Percentiles rank a stretch among this genome's conserved stretches.
These are phyloP conservation scores for Manduca sexta DNA, from an alignment of 1,140 invertebrate species.

Conservation along the genomic window DNA sequence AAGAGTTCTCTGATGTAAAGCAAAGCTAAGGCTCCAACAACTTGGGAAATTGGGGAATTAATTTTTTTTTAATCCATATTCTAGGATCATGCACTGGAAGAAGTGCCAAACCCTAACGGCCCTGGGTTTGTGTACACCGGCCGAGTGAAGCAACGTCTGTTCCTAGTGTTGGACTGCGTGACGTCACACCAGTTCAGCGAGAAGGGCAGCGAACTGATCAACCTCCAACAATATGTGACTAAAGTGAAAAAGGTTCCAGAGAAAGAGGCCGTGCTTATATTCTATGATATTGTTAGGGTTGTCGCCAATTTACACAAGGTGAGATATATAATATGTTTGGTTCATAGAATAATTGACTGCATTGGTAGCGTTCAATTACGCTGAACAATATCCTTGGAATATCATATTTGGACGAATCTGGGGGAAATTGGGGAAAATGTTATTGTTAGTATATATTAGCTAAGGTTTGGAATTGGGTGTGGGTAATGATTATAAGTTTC, in stretches of 20 bases:
- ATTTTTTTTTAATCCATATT: no score
- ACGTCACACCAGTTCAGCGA: slow-evolving; percentile 83
- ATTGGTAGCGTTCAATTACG: no score
- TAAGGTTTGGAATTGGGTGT: no score
- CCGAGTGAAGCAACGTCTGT: slow-evolving; percentile 77
- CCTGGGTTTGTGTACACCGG: slow-evolving; percentile 77
- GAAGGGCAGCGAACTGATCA: slow-evolving; percentile 80
- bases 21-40: no score
- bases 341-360: no score
- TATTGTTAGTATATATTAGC: no score
- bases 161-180: slow-evolving; percentile 85
- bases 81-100: slow-evolving; percentile 82
- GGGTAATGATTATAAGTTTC: no score
- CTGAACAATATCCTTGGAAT: no score
- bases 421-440: no score
- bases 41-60: no score
- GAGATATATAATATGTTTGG: slow-evolving; percentile 14
- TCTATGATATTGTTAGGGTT: slow-evolving; percentile 84
- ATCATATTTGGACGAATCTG: no score
- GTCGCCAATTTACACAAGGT: slow-evolving; percentile 85
- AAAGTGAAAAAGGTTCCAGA: slow-evolving; percentile 86
- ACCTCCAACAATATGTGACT: slow-evolving; percentile 89
- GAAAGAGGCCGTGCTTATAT: slow-evolving; percentile 84
- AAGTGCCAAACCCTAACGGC: slow-evolving; percentile 71
- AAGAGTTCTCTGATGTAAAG: no score